Conservation (phyloP, 30 jellyfish, hydroid and myxozoan genomes). For the Aurelia coerulea region DNA sequence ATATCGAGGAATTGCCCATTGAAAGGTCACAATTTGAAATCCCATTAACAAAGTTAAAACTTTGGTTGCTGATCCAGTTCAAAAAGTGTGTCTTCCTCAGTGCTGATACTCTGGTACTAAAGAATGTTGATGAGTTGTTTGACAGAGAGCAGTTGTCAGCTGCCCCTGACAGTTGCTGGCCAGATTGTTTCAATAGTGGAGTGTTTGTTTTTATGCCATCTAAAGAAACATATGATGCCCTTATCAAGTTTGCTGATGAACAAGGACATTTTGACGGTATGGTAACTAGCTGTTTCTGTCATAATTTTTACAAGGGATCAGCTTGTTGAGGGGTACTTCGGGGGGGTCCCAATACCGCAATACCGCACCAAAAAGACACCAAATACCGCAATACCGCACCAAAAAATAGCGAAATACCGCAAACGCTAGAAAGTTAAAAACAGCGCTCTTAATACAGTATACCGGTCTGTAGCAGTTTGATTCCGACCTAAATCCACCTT, state of each 20-base stretch:
- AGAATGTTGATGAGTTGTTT: slow-evolving; percentile 89
- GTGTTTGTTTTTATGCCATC: slow-evolving; percentile 97
- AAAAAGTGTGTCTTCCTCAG: slow-evolving; percentile 92
- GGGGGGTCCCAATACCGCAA: too few relatives aligned
- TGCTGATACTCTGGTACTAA: slow-evolving; percentile 93
- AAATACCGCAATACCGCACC: too few relatives aligned
- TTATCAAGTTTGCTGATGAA: slow-evolving; percentile 72
- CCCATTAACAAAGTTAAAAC: slow-evolving; percentile 81
- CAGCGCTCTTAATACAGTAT: too few relatives aligned
- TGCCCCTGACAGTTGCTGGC: slow-evolving; percentile 99
- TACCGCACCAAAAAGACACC: too few relatives aligned
- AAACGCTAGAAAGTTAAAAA: too few relatives aligned
- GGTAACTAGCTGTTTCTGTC: slow-evolving; percentile 15
- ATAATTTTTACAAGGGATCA: too few relatives aligned
- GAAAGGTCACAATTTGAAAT: slow-evolving; percentile 88
- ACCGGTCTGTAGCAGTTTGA: too few relatives aligned
- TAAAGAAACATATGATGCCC: slow-evolving; percentile 77
- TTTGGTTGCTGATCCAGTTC: slow-evolving; percentile 88
- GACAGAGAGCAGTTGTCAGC: slow-evolving; percentile 94
- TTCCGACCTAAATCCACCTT: too few relatives aligned
- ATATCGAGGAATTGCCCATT: slow-evolving; percentile 33
- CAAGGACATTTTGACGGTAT: slow-evolving; percentile 97
- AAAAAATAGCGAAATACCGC: too few relatives aligned
- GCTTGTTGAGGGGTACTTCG: too few relatives aligned
- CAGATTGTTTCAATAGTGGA: slow-evolving; percentile 99